Conservation (phyloP, 2,888 invertebrate species). For the Melikaiella ostensackeni region DNA sequence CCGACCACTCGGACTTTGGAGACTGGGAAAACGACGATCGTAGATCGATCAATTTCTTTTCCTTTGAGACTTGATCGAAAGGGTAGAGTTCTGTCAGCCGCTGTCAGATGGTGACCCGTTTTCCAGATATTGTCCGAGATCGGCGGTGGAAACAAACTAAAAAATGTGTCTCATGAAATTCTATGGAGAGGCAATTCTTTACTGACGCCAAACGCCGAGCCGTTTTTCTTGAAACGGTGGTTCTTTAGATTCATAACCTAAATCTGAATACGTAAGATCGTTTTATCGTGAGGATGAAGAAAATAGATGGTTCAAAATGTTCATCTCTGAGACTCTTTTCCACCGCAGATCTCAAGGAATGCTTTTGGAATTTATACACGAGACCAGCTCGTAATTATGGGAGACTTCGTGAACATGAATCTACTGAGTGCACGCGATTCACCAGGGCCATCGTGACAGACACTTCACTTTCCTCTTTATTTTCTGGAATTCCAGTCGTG, state of each 20-base stretch:
- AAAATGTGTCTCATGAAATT: slow-evolving; percentile 39
- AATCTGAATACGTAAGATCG: slow-evolving; percentile 14
- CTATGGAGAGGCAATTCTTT: slow-evolving; percentile 30
- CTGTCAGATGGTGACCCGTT: slow-evolving; percentile 5
- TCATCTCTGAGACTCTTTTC: neutral
- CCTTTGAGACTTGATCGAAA: neutral
- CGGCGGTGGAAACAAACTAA: slow-evolving; percentile 26
- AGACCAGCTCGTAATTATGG: slow-evolving; percentile 31
- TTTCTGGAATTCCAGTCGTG: slow-evolving; percentile 8
- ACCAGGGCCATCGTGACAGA: slow-evolving; percentile 31
- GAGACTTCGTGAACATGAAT: slow-evolving; percentile 26
- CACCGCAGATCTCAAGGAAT: slow-evolving; percentile 5
- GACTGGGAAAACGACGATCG: slow-evolving; percentile 4
- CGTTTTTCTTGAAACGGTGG: slow-evolving; percentile 15
- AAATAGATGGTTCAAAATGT: neutral
- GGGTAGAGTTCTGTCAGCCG: neutral
- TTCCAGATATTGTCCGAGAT: neutral
- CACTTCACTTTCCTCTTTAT: slow-evolving; percentile 17
- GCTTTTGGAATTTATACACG: slow-evolving; percentile 4
- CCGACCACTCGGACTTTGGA: neutral
- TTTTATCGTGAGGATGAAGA: slow-evolving; percentile 12
- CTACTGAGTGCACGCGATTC: slow-evolving; percentile 20
- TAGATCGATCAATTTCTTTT: neutral
- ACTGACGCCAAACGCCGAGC: neutral
- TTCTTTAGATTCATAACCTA: slow-evolving; percentile 22